phyloP scores from a whole-genome alignment of 92 coral and sea anemone genomes.

The Pocillopora meandrina region DNA sequence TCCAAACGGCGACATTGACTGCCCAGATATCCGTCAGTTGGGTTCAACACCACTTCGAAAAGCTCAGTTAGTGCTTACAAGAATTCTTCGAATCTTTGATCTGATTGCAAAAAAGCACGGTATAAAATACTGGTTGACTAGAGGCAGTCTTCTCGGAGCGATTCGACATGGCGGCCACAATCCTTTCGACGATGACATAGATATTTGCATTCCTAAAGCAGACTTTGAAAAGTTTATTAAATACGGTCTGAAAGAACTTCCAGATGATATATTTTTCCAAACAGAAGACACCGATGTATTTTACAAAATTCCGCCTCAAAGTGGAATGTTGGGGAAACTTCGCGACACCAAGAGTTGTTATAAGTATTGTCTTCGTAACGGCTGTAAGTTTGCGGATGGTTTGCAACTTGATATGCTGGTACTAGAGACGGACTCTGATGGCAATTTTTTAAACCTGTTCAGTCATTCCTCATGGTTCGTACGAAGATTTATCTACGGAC shows the following conservation, averaged over 20 bases:
- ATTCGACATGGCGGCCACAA: conserved; percentile 46
- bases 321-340: conserved; percentile 42
- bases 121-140: conserved; percentile 45
- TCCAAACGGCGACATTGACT: conserved; percentile 20
- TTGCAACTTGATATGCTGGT: conserved; percentile 37
- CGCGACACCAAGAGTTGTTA: conserved; percentile 49
- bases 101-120: conserved; percentile 49
- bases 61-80: conserved; percentile 53
- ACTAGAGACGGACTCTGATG: conserved; percentile 20
- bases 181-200: conserved; percentile 52
- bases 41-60: conserved; percentile 44
- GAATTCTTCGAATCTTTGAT: conserved; percentile 41
- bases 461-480: conserved; percentile 9
- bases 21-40: conserved; percentile 43
- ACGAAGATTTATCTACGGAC: conserved; percentile 30
- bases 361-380: neutral
- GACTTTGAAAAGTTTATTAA: conserved; percentile 34
- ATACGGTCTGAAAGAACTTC: conserved; percentile 30
- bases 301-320: conserved; percentile 25
- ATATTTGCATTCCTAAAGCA: conserved; percentile 24
- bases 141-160: conserved; percentile 58
- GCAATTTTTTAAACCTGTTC: conserved; percentile 45
- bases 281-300: conserved; percentile 39
- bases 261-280: conserved; percentile 52
- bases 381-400: conserved; percentile 35